A percentile compares a stretch with the other conserved stretches of the same genome.
phyloP scores from a whole-genome alignment of 37 sponge, comb jelly and placozoan species.

The Beroe forskalii region DNA sequence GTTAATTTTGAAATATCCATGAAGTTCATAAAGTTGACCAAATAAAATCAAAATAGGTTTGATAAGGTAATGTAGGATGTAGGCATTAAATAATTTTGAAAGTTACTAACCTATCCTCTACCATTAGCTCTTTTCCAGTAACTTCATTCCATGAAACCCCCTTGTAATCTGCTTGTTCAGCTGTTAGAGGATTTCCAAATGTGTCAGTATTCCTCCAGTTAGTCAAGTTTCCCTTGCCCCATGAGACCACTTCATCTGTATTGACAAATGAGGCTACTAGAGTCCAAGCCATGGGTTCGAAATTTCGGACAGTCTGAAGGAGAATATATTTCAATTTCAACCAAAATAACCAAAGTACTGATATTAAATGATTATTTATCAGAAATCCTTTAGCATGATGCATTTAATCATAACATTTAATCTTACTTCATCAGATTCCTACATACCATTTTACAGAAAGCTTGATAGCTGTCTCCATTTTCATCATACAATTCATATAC shows the following conservation, averaged over 20 bases:
- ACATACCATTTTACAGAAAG: conserved; percentile 42
- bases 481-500: not conserved
- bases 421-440: no score
- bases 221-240: not conserved
- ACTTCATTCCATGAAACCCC: conserved; percentile 2
- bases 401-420: no score
- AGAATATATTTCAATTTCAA: not conserved
- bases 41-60: no score
- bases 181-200: not conserved
- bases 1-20: no score
- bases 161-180: not conserved
- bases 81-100: no score
- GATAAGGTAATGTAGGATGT: no score
- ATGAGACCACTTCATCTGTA: not conserved
- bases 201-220: conserved; percentile 32
- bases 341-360: not conserved
- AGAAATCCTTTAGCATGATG: no score
- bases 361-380: not conserved
- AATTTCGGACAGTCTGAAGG: not conserved
- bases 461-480: not conserved
- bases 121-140: not conserved
- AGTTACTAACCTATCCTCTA: conserved; percentile 63
- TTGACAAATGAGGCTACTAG: conserved; percentile 32
- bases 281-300: conserved; percentile 15
- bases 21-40: no score